Evolutionary conservation across 2,888 invertebrate species (phyloP).

Genomic region (Sinelater perroti): DNA sequence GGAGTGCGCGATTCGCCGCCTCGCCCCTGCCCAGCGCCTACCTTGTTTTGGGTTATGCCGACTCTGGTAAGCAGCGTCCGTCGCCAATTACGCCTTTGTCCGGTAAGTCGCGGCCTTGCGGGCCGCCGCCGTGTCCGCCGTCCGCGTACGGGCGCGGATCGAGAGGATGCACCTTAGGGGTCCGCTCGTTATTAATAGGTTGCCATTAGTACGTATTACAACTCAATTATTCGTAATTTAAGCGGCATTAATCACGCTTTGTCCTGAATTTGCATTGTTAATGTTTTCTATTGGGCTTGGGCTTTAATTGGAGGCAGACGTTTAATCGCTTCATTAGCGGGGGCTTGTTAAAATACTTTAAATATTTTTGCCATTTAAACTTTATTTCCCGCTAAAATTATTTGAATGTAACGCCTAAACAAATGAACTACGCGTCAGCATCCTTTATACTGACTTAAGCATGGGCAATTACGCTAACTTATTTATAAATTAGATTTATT

Average conservation of each 20-base stretch:
- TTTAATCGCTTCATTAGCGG: too few species aligned
- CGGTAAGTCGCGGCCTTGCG: neutral
- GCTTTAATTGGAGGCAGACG: too few species aligned
- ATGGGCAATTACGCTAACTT: too few species aligned
- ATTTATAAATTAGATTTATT: too few species aligned
- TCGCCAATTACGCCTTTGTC: neutral
- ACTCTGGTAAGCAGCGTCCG: slow-evolving; percentile 15
- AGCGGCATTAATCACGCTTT: slow-evolving; percentile 51
- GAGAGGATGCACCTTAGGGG: slow-evolving; percentile 45
- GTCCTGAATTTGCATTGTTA: slow-evolving; percentile 48
- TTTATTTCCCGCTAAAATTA: too few species aligned
- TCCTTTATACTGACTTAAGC: too few species aligned
- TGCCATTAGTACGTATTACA: slow-evolving; percentile 53
- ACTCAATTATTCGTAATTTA: slow-evolving; percentile 52
- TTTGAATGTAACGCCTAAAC: too few species aligned
- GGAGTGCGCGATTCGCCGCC: slow-evolving; percentile 34
- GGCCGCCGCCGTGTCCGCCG: neutral
- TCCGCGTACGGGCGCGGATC: slow-evolving; percentile 33
- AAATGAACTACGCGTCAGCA: too few species aligned
- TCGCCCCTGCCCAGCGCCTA: slow-evolving; percentile 23
- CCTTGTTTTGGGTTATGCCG: slow-evolving; percentile 24
- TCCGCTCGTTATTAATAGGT: slow-evolving; percentile 49
- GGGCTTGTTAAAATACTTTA: too few species aligned
- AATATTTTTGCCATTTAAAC: too few species aligned
- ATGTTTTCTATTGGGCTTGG: slow-evolving; percentile 28